phyloP scores from a whole-genome alignment of 1,140 invertebrate species.

The Drosophila ironensis region DNA sequence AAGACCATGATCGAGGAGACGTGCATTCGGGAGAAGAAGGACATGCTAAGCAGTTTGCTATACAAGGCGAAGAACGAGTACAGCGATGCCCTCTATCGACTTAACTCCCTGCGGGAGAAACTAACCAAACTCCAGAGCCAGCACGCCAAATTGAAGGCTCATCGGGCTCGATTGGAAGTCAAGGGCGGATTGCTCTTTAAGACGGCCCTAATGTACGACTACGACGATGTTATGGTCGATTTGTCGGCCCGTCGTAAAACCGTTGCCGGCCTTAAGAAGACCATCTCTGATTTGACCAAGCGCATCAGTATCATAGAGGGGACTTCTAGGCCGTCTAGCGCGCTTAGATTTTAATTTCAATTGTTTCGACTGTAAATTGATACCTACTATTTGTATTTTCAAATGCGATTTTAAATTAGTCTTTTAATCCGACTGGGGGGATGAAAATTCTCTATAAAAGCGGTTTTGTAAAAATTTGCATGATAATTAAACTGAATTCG shows the following conservation, averaged over 20 bases:
- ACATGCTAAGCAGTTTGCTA: conserved; percentile 17
- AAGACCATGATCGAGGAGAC: conserved; percentile 36
- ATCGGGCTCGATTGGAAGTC: neutral
- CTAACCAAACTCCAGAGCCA: conserved; percentile 8
- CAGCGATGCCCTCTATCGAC: neutral
- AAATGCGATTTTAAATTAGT: too few species aligned
- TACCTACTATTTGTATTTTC: too few species aligned
- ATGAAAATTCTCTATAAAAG: too few species aligned
- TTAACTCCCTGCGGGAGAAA: conserved; percentile 7
- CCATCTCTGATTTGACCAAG: neutral
- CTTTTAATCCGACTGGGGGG: too few species aligned
- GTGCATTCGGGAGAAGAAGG: conserved; percentile 21
- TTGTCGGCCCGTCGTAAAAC: neutral
- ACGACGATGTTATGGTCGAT: conserved; percentile 19
- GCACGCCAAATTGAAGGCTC: conserved; percentile 7
- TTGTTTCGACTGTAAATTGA: too few species aligned
- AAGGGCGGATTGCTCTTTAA: conserved; percentile 29
- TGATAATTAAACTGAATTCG: too few species aligned
- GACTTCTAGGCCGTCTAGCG: neutral
- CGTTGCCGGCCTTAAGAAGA: neutral
- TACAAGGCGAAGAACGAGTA: neutral
- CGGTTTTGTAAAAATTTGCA: too few species aligned
- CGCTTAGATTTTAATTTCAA: too few species aligned
- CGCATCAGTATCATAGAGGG: neutral
- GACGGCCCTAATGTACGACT: conserved; percentile 21